phyloP scores from a whole-genome alignment of 2,888 invertebrate species.

The Lacanobia oleracea region DNA sequence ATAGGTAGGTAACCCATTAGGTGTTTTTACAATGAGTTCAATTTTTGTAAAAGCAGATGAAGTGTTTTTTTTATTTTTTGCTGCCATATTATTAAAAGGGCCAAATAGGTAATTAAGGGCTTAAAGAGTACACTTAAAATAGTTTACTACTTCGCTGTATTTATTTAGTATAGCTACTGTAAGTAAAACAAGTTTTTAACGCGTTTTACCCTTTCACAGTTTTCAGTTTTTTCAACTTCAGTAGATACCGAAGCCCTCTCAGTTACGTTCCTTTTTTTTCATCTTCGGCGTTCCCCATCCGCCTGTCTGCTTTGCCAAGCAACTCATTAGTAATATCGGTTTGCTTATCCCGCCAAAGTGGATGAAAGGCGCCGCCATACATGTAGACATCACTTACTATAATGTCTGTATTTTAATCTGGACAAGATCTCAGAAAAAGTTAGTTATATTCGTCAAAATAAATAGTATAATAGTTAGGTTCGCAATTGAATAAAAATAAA shows the following conservation, averaged over 20 bases:
- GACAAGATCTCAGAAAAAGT: not conserved
- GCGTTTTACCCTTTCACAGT: not conserved
- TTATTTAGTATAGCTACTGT: no score
- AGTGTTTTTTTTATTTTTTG: not conserved
- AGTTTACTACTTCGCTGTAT: not conserved
- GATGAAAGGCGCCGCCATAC: slow-evolving; percentile 36
- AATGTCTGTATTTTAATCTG: slow-evolving; percentile 4
- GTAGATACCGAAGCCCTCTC: not conserved
- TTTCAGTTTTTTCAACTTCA: not conserved
- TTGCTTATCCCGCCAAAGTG: slow-evolving; percentile 44
- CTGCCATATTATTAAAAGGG: no score
- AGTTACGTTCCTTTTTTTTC: not conserved
- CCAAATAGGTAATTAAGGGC: not conserved
- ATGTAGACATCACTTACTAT: slow-evolving; percentile 32
- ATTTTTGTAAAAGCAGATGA: slow-evolving; percentile 18
- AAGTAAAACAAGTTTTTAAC: no score
- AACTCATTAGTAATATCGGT: slow-evolving; percentile 53
- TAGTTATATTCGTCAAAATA: not conserved
- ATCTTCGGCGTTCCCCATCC: not conserved
- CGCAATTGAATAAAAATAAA: no score
- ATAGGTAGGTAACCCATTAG: not conserved
- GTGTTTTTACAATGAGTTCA: not conserved
- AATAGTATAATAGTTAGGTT: no score
- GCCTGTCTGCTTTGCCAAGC: slow-evolving; percentile 27
- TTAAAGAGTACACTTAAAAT: not conserved